Base-by-base conservation (phyloP, 2,888 invertebrate species). In the Synergus umbraculus region DNA sequence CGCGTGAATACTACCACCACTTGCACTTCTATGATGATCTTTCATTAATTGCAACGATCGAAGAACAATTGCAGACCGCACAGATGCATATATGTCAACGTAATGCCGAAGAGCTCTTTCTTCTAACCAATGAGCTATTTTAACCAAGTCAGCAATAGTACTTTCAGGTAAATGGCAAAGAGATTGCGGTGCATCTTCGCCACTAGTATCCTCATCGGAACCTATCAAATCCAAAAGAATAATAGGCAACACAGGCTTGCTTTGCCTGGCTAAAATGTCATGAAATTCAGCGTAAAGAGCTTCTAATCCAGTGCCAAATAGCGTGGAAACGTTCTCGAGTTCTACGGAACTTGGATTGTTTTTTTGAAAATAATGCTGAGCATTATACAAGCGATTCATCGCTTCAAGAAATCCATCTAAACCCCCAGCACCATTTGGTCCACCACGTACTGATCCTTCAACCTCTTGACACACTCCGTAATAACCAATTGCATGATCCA, bases 401-500 rank as follows among this genome's bases (percentile, higher is more conserved):
- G 97, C 96, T 91, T 96, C 94, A 22, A 95, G 92, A 85, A 93
- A 94, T 63, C 90, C 87, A 79, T 93, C 93, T 46, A 94, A 88
- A 22, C 93, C 93, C 15, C 91, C 89, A 2, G 91, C 85, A 22
- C 92, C 92, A 44, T 95, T 94, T 0, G 97, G 98, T 9, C 98
- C 98, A 83, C 96, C 96, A 87, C 97, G 96, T 44, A 98, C 96
- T 4, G 96, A 94, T 85, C 95, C 95, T 82, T 98, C 98, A 7
- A 98, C 96, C 90, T 98, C 98, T 90, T 97, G 96, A 0, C 98
- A 97, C 46, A 98, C 97, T 93, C 98, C 98, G 92, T 99, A 99
- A 91, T 97, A 99, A 77, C 97, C 97, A 58, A 99, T 96, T 0
- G 99, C 99, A 92, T 97, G 97, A 89, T 99, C 99, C 85, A 99